A percentile compares a stretch with the other conserved stretches of the same genome.
phyloP scores from a whole-genome alignment of 2,113 vertebrate genomes.

The Spea multiplicata region DNA sequence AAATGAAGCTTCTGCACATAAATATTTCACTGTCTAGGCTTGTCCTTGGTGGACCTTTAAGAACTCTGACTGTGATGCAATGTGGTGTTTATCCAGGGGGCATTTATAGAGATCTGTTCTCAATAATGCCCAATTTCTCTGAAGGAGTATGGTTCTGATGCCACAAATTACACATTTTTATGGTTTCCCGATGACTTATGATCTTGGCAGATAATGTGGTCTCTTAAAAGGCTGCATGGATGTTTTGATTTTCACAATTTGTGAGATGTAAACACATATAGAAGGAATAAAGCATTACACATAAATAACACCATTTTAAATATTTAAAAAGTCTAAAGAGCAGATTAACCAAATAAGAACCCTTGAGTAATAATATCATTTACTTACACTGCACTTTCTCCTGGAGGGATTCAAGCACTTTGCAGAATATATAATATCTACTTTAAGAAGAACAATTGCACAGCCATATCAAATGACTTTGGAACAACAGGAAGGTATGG shows the following conservation, averaged over 20 bases:
- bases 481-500: neutral
- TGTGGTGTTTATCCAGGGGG: too few relatives aligned
- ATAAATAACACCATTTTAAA: neutral
- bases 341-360: neutral
- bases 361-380: neutral
- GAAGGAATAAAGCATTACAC: neutral
- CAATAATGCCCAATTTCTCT: too few relatives aligned
- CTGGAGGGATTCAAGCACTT: neutral
- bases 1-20: too few relatives aligned
- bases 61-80: too few relatives aligned
- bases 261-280: neutral
- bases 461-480: neutral
- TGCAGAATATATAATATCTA: neutral
- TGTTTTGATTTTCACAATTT: neutral
- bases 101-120: too few relatives aligned
- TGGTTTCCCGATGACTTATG: too few relatives aligned
- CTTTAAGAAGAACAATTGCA: neutral
- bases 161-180: too few relatives aligned
- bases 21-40: too few relatives aligned
- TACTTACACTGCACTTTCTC: neutral
- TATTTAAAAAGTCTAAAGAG: neutral
- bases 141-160: too few relatives aligned
- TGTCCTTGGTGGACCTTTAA: too few relatives aligned
- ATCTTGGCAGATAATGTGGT: too few relatives aligned
- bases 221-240: too few relatives aligned